Conservation (phyloP, 2,797 vertebrate species). For the Pantherophis alleghaniensis region DNA sequence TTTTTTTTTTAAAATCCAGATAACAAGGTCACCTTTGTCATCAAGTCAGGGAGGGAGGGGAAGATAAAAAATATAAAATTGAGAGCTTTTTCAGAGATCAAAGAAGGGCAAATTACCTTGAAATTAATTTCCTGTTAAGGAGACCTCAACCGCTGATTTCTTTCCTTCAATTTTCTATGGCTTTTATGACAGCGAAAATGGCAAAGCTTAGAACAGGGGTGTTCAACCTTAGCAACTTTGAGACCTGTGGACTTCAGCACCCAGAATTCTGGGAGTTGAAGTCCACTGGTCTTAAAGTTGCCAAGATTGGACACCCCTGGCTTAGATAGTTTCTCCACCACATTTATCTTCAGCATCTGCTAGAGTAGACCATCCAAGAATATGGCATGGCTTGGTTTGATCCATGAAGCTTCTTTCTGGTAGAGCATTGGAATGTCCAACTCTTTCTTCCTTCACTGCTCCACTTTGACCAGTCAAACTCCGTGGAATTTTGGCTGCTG, state of each 20-base stretch:
- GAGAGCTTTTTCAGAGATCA: constrained; percentile 17
- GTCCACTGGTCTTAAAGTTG: not conserved
- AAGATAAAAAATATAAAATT: not conserved
- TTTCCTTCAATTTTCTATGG: not conserved
- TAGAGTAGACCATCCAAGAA: not conserved
- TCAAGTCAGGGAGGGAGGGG: not conserved
- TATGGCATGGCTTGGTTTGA: not conserved
- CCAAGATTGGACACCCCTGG: not conserved
- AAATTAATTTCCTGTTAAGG: constrained; percentile 38
- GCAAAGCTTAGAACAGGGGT: not conserved
- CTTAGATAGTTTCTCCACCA: not conserved
- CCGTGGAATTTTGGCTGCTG: not conserved
- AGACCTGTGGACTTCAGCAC: not conserved
- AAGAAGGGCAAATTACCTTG: not conserved
- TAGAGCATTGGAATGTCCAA: not conserved
- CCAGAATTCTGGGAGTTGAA: not conserved
- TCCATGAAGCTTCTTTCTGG: not conserved
- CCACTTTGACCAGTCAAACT: not conserved
- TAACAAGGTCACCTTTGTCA: constrained; percentile 17
- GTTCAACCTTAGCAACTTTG: not conserved
- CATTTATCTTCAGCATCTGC: not conserved
- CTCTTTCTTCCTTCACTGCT: not conserved
- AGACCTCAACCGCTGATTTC: not conserved
- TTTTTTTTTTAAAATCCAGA: not conserved
- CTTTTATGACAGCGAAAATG: not conserved